A percentile compares a stretch with the other conserved stretches of the same genome.
These are phyloP conservation scores for Podiceps cristatus DNA, from an alignment of 2,113 vertebrate genomes.

Conservation along the genomic window DNA sequence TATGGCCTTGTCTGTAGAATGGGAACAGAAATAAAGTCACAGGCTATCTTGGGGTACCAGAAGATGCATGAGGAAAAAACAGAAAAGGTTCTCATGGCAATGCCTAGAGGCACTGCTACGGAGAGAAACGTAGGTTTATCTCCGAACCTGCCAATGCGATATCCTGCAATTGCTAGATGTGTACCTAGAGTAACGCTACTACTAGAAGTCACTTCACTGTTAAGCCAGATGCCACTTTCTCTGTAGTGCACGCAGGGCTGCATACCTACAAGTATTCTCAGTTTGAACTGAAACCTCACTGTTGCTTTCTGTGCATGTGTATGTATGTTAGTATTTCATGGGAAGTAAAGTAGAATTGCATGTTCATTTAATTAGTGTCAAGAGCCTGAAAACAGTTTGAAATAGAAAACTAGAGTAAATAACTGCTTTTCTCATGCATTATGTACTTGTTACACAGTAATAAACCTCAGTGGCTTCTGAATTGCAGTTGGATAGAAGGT, in stretches of 20 bases:
- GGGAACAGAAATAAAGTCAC: background rate
- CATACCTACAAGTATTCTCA: background rate
- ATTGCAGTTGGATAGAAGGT: slow-evolving; percentile 46
- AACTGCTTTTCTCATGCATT: slow-evolving; percentile 33
- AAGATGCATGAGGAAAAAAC: background rate
- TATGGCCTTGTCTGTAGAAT: background rate
- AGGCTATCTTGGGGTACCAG: background rate
- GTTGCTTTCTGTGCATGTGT: background rate
- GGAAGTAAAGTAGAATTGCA: background rate
- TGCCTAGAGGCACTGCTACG: background rate
- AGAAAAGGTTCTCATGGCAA: background rate
- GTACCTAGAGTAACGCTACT: background rate
- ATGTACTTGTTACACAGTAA: slow-evolving; percentile 25
- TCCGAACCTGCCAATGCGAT: background rate
- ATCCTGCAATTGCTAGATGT: background rate
- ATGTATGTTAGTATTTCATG: background rate
- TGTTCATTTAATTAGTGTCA: slow-evolving; percentile 32
- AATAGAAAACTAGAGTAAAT: slow-evolving; percentile 12
- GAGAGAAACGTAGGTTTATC: background rate
- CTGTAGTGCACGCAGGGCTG: background rate
- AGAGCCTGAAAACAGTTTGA: slow-evolving; percentile 20
- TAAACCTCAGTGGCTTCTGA: slow-evolving; percentile 54
- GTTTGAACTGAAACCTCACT: background rate
- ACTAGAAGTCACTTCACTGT: background rate
- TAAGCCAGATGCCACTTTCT: background rate